phyloP scores from a whole-genome alignment of 1,140 invertebrate species.

The Dinothrombium tinctorium region DNA sequence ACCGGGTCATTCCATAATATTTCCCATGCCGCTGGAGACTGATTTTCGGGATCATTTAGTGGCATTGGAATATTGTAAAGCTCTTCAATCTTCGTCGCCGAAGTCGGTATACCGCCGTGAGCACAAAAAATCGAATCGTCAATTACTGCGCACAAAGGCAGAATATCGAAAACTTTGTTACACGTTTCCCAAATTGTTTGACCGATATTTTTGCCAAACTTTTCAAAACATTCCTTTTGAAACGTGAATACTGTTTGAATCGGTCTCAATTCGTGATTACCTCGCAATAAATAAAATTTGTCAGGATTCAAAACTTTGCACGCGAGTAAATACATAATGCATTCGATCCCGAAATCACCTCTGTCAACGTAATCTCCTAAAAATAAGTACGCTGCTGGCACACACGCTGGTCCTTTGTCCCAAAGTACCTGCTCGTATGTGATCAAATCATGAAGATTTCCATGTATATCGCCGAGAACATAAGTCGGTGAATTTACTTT shows the following conservation, averaged over 20 bases:
- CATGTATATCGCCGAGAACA: conserved; percentile 31
- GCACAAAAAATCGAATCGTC: conserved; percentile 45
- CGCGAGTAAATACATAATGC: conserved; percentile 33
- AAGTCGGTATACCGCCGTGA: conserved; percentile 43
- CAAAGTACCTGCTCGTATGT: conserved; percentile 35
- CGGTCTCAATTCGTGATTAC: conserved; percentile 36
- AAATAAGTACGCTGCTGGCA: conserved; percentile 32
- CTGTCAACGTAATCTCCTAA: conserved; percentile 40
- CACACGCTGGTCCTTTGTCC: conserved; percentile 29
- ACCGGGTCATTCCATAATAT: conserved; percentile 51
- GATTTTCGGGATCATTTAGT: conserved; percentile 31
- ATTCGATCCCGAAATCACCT: conserved; percentile 21
- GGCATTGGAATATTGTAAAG: conserved; percentile 35
- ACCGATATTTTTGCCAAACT: conserved; percentile 37
- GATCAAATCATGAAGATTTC: conserved; percentile 32
- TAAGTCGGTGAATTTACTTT: conserved; percentile 27
- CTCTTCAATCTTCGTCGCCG: conserved; percentile 24
- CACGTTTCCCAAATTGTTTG: conserved; percentile 35
- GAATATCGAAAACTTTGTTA: conserved; percentile 38
- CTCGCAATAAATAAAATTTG: conserved; percentile 32
- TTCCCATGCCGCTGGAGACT: conserved; percentile 42
- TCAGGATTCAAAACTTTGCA: conserved; percentile 32
- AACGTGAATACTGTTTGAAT: conserved; percentile 45
- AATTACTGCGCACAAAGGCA: conserved; percentile 40
- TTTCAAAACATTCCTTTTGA: conserved; percentile 31